These are phyloP conservation scores for Antheraea pernyi DNA, from an alignment of 1,140 invertebrate genomes.

Conservation along the genomic window DNA sequence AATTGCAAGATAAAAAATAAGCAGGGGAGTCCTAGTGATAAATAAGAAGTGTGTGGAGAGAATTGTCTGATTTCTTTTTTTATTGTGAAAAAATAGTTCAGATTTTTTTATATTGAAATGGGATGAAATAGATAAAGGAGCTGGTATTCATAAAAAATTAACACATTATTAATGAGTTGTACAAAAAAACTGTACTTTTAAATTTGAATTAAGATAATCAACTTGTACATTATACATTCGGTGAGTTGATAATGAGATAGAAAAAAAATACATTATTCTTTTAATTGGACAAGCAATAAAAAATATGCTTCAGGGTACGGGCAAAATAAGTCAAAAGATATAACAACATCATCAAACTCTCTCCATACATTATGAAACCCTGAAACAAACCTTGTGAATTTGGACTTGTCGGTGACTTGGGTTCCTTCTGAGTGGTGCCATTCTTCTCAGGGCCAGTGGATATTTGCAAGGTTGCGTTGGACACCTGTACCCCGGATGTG, in stretches of 20 bases:
- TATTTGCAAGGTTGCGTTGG: background rate
- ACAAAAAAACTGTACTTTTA: too few species aligned
- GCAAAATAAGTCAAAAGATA: background rate
- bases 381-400: slow-evolving; percentile 50
- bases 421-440: slow-evolving; percentile 30
- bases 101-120: too few species aligned
- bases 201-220: too few species aligned
- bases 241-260: too few species aligned
- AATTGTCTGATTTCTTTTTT: slow-evolving; percentile 17
- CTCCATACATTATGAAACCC: slow-evolving; percentile 16
- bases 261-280: too few species aligned
- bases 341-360: slow-evolving; percentile 20
- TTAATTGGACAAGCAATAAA: too few species aligned
- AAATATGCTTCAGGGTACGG: too few species aligned
- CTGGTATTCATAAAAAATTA: too few species aligned
- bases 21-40: slow-evolving; percentile 22
- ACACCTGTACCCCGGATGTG: slow-evolving; percentile 28
- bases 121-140: too few species aligned
- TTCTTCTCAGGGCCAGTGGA: slow-evolving; percentile 15
- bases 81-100: too few species aligned
- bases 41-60: slow-evolving; percentile 22
- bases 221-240: too few species aligned
- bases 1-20: slow-evolving; percentile 32
- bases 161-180: too few species aligned
- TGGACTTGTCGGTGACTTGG: slow-evolving; percentile 35